Conservation (phyloP, 1,140 invertebrate species). For the Neodiprion pinetum region DNA sequence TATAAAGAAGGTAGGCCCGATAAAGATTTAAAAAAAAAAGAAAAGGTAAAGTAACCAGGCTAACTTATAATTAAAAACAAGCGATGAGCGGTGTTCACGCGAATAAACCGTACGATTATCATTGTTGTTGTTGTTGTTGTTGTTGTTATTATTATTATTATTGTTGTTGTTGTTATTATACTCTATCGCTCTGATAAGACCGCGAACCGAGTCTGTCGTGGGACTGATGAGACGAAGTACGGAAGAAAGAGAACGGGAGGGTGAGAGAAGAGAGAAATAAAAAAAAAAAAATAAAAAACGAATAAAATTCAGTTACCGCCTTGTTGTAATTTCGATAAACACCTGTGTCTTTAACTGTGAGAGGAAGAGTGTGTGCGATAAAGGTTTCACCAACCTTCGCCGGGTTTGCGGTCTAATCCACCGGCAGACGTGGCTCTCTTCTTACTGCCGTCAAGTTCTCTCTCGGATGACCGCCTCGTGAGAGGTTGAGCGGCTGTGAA, state of each 20-base stretch:
- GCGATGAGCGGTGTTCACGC: too few species aligned
- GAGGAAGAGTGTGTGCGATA: too few species aligned
- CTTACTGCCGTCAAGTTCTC: constrained; percentile 81
- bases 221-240: neutral
- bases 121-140: too few species aligned
- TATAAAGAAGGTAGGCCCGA: neutral
- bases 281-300: neutral
- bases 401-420: constrained; percentile 73
- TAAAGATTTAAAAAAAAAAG: neutral
- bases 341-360: too few species aligned
- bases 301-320: neutral
- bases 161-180: too few species aligned
- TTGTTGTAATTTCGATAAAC: neutral
- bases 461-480: constrained; percentile 81
- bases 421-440: constrained; percentile 81
- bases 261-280: neutral
- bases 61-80: too few species aligned
- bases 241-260: neutral
- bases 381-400: constrained; percentile 65
- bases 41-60: too few species aligned
- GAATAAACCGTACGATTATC: too few species aligned
- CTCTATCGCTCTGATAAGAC: too few species aligned
- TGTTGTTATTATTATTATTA: too few species aligned
- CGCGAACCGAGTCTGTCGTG: too few species aligned
- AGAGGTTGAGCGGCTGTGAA: constrained; percentile 74